phyloP scores from a whole-genome alignment of 2,113 vertebrate genomes.

The Pristiophorus japonicus region DNA sequence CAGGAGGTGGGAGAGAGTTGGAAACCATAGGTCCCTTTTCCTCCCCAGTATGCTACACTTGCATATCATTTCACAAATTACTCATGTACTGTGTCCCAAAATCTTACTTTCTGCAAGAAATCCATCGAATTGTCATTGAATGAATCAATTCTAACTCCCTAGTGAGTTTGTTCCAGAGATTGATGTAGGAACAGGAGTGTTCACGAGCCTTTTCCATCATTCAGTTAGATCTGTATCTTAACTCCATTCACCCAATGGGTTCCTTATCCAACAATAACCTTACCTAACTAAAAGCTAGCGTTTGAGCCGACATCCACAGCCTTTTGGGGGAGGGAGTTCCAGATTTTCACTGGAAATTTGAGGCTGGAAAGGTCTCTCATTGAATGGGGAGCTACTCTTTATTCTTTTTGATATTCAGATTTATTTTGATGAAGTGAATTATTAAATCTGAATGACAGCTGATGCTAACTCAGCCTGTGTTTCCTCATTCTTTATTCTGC shows the following conservation, averaged over 20 bases:
- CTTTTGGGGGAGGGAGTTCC: background rate
- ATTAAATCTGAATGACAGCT: background rate
- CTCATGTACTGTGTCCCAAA: background rate
- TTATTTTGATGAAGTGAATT: background rate
- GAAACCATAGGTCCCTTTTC: background rate
- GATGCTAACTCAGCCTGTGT: background rate
- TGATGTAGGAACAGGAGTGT: background rate
- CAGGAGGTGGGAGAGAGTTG: background rate
- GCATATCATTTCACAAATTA: background rate
- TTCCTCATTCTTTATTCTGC: background rate
- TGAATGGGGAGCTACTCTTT: background rate
- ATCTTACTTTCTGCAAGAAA: background rate
- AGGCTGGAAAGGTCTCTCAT: background rate
- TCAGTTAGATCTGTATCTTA: background rate
- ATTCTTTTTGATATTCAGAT: background rate
- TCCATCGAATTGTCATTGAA: background rate
- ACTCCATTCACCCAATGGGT: background rate
- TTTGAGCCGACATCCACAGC: background rate
- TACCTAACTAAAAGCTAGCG: no score
- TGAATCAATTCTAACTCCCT: background rate
- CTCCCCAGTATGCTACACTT: background rate
- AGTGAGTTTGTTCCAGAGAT: background rate
- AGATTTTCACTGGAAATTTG: background rate
- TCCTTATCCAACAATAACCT: background rate
- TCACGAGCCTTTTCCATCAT: background rate